Percentiles rank a stretch among this genome's conserved stretches.
Evolutionary conservation across 2,888 invertebrate genomes (phyloP).

Genomic region (Dugesia japonica): DNA sequence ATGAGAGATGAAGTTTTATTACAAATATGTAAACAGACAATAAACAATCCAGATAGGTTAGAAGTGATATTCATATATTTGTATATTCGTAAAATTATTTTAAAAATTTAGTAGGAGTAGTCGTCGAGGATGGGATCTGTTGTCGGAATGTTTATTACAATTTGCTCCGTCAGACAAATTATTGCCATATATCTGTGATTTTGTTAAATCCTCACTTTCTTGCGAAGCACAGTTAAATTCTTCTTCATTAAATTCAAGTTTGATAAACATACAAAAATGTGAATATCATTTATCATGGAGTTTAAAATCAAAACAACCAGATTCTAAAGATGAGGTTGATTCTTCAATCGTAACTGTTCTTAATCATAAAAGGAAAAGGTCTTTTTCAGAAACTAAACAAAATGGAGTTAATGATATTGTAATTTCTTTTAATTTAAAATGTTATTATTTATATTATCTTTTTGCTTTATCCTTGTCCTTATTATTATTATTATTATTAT

Average conservation of each 20-base stretch:
- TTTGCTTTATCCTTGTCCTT: too few species aligned
- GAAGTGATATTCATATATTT: too few species aligned
- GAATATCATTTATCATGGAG: not conserved
- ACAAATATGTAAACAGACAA: not conserved
- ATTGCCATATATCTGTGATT: not conserved
- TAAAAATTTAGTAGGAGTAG: not conserved
- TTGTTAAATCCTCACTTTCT: not conserved
- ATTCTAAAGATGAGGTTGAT: not conserved
- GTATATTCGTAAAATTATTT: too few species aligned
- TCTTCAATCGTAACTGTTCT: not conserved
- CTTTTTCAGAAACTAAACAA: not conserved
- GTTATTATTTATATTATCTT: too few species aligned
- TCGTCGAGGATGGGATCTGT: not conserved
- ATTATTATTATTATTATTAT: too few species aligned
- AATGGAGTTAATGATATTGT: not conserved
- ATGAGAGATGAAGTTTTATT: not conserved
- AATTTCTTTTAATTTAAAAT: too few species aligned
- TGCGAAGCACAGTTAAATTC: not conserved
- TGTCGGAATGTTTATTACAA: not conserved
- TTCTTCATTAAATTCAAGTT: not conserved
- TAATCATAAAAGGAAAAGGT: not conserved
- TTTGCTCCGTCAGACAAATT: not conserved
- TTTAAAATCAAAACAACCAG: not conserved
- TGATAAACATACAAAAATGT: not conserved
- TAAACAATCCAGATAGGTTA: not conserved